Conservation (phyloP, 1,140 invertebrate species). For the Zaprionus ornatus region DNA sequence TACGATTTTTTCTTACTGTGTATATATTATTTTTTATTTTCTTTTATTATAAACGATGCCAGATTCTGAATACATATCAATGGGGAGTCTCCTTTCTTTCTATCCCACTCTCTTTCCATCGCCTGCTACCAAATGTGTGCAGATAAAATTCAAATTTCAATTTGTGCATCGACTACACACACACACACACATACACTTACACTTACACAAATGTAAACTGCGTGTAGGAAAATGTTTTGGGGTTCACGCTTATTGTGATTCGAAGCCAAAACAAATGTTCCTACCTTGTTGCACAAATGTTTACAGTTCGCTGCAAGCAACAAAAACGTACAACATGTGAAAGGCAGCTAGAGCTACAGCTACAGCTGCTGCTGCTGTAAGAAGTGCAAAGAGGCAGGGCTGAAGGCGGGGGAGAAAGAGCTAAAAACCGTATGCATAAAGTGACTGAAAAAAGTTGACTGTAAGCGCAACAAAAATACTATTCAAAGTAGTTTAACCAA, state of each 20-base stretch:
- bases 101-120: neutral
- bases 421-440: constrained; percentile 11
- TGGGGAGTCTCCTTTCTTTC: constrained; percentile 9
- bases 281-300: constrained; percentile 77
- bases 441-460: constrained; percentile 48
- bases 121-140: constrained; percentile 61
- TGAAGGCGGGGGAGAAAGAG: neutral
- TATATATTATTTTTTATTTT: constrained; percentile 17
- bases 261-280: constrained; percentile 77
- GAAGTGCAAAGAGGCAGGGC: neutral
- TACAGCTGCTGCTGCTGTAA: constrained; percentile 18
- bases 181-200: neutral
- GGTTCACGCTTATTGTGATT: constrained; percentile 69
- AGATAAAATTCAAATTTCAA: constrained; percentile 80
- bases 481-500: constrained; percentile 13
- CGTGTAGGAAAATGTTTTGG: constrained; percentile 4
- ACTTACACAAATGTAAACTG: neutral
- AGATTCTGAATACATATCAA: constrained; percentile 53
- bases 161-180: constrained; percentile 61
- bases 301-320: constrained; percentile 61
- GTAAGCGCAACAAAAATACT: constrained; percentile 38
- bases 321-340: constrained; percentile 21
- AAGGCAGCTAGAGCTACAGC: neutral
- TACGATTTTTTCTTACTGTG: constrained; percentile 45
- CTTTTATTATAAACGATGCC: constrained; percentile 39